Evolutionary conservation across 1,140 invertebrate genomes (phyloP), one percentile per base, ranked within the genome.

Genomic region (Pseudomyrmex pallidus): DNA sequence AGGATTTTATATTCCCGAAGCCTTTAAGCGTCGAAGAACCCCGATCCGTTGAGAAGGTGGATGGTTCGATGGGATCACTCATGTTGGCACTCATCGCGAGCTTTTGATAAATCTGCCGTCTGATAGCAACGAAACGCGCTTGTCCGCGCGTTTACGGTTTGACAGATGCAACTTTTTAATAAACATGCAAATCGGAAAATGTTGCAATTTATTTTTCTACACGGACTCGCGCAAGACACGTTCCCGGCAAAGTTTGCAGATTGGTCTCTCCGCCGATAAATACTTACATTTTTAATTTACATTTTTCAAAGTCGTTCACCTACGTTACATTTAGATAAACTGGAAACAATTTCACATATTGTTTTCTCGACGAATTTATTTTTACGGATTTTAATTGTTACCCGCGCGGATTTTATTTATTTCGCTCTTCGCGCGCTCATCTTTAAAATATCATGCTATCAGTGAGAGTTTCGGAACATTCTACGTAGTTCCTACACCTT

Each of bases 101-200:
- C 76, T 70, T 70, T 80, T 72, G 66, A 80, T 80, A 80, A 80
- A 80, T 80, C 66, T 72, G 20, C 54, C 54, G 66, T 80, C 66
- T 61, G 76, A 80, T 59, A 59, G 54, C 8, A 35, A 35, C 35
- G 35, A 56, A 20, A 59, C 56, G 44, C 66, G 76, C 66, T 70
- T 80, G 76, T 72, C 66, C 76, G 66, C 54, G 15, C 67, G 25
- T 25, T 25, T 70, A 70, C 20, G 66, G 25, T 4, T 70, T 61
- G 66, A 80, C 66, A 80, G 72, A n/a, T 80, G 67, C 54, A 73
- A 73, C 74, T 83, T 74, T 63, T 76, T 63, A 56, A 66, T 86
- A 83, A 87, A 83, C 52, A 87, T 87, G 84, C 78, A 86, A 87
- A 87, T 83, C 56, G 46, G 64, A 59, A 35, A 80, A 72, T 80